Percentiles rank a stretch among this genome's conserved stretches.
Conservation (phyloP, 2,113 vertebrate genomes). For the Azemiops feae region DNA sequence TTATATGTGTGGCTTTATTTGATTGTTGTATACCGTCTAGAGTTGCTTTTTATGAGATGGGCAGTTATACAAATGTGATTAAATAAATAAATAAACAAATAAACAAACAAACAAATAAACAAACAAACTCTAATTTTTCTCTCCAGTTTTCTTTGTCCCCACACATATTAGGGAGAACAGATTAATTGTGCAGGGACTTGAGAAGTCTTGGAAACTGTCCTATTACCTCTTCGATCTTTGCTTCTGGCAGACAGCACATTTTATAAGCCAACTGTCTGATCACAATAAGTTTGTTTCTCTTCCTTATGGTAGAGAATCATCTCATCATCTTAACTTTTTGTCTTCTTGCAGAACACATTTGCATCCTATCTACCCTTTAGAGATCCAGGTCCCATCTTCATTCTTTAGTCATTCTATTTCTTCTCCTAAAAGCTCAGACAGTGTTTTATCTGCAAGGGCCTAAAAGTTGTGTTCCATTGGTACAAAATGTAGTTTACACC, state of each 20-base stretch:
- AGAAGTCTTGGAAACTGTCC: background rate
- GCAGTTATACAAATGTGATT: background rate
- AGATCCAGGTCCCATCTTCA: background rate
- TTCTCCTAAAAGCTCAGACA: background rate
- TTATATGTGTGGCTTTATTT: background rate
- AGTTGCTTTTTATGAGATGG: background rate
- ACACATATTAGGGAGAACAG: background rate
- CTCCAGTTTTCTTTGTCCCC: background rate
- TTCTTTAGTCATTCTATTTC: background rate
- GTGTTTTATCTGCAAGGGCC: background rate
- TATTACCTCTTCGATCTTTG: background rate
- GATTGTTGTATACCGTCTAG: background rate
- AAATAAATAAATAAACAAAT: no score
- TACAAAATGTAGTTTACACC: background rate
- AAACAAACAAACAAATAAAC: no score
- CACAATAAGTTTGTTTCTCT: background rate
- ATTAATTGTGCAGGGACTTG: background rate
- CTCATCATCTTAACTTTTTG: background rate
- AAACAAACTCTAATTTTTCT: background rate
- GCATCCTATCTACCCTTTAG: background rate
- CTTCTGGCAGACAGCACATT: background rate
- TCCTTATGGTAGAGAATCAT: background rate
- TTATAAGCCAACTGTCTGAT: background rate
- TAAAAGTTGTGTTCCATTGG: background rate
- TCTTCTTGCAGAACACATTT: background rate